phyloP scores from a whole-genome alignment of 2,797 vertebrate species.

The Salarias fasciatus region DNA sequence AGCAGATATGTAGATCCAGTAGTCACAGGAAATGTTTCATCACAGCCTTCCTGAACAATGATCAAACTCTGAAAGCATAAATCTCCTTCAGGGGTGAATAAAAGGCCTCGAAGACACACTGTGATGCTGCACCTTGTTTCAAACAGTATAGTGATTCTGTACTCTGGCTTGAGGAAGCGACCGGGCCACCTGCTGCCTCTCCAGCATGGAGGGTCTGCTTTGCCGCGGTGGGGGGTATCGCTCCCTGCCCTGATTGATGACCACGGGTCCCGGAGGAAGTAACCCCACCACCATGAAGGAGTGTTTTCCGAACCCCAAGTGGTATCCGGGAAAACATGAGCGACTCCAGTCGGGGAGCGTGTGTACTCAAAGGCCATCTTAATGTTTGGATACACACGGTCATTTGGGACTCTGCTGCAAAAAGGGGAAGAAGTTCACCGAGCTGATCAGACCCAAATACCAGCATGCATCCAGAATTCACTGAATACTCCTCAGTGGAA shows the following conservation, averaged over 20 bases:
- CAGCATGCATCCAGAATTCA: constrained; percentile 1
- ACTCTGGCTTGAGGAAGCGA: constrained; percentile 33
- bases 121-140: neutral
- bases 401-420: constrained; percentile 56
- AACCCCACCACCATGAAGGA: constrained; percentile 83
- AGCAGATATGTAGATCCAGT: too few species aligned
- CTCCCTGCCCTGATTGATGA: constrained; percentile 82
- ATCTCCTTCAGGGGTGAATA: too few species aligned
- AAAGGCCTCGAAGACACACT: neutral
- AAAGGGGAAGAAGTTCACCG: constrained; percentile 43
- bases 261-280: constrained; percentile 78
- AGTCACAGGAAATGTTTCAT: too few species aligned
- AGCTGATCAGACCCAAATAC: constrained; percentile 34
- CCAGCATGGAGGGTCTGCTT: constrained; percentile 62
- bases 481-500: too few species aligned
- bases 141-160: neutral
- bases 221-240: constrained; percentile 73
- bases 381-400: constrained; percentile 74
- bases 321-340: constrained; percentile 82
- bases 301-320: constrained; percentile 82
- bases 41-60: too few species aligned
- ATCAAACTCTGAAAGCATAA: too few species aligned
- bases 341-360: constrained; percentile 69
- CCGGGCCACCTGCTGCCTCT: constrained; percentile 72
- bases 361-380: constrained; percentile 74